Percentiles rank a stretch among this genome's conserved stretches.
phyloP scores from a whole-genome alignment of 1,140 invertebrate species.

The Drosophila lowei region DNA sequence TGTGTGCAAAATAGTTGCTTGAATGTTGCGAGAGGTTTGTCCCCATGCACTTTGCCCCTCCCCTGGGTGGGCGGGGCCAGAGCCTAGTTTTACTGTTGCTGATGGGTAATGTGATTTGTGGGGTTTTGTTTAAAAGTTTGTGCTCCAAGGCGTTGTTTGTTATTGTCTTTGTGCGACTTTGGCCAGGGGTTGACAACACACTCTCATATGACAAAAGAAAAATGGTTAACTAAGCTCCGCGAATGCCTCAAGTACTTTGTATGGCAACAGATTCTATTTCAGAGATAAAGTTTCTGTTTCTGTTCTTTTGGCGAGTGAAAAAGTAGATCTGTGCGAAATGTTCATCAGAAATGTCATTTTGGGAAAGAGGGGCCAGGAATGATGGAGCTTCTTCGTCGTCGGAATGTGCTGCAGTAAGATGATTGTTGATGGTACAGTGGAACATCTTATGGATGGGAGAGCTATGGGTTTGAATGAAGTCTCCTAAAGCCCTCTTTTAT shows the following conservation, averaged over 20 bases:
- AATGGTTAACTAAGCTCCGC: constrained; percentile 46
- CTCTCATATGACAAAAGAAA: constrained; percentile 49
- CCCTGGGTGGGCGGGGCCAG: constrained; percentile 17
- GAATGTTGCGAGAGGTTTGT: constrained; percentile 28
- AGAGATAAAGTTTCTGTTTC: constrained; percentile 18
- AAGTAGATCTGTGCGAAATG: constrained; percentile 26
- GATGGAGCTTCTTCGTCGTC: not conserved
- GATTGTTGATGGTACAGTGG: too few species aligned
- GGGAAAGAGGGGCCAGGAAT: not conserved
- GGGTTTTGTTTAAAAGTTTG: constrained; percentile 62
- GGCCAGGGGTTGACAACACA: constrained; percentile 54
- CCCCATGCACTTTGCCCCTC: constrained; percentile 41
- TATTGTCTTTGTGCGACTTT: constrained; percentile 32
- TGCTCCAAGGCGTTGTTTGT: constrained; percentile 51
- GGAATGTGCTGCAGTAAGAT: constrained; percentile 3
- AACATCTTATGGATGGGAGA: too few species aligned
- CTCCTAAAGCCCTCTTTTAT: not conserved
- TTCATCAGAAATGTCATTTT: not conserved
- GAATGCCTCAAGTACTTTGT: constrained; percentile 32
- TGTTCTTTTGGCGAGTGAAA: constrained; percentile 1
- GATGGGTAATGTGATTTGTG: constrained; percentile 66
- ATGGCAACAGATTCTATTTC: constrained; percentile 24
- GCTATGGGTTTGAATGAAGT: too few species aligned
- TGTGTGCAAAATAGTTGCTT: constrained; percentile 73
- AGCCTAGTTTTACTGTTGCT: constrained; percentile 51